phyloP scores from a whole-genome alignment of 2,888 invertebrate species.

The Tiliacea aurago region DNA sequence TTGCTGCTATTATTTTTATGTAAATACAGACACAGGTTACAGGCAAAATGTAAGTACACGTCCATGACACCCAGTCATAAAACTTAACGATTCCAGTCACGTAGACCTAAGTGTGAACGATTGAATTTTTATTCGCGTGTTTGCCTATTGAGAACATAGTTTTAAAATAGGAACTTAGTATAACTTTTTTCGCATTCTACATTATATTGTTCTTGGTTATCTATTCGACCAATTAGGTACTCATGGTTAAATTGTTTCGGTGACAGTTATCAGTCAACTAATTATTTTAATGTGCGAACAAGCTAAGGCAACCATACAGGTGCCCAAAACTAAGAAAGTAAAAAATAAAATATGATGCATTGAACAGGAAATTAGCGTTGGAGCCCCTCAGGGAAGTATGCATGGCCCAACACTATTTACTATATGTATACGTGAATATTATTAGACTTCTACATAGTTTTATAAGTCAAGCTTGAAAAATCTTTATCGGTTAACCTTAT shows the following conservation, averaged over 20 bases:
- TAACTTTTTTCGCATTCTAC: slow-evolving; percentile 10
- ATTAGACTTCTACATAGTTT: not conserved
- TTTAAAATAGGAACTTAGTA: slow-evolving; percentile 37
- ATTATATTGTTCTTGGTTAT: slow-evolving; percentile 7
- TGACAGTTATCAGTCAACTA: slow-evolving; percentile 2
- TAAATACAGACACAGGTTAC: slow-evolving; percentile 48
- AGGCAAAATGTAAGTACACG: slow-evolving; percentile 44
- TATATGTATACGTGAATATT: not conserved
- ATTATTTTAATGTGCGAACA: not conserved
- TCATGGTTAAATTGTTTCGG: slow-evolving; percentile 5
- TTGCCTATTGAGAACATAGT: slow-evolving; percentile 64
- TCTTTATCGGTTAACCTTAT: slow-evolving; percentile 10
- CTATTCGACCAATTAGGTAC: slow-evolving; percentile 14
- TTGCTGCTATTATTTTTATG: slow-evolving; percentile 55
- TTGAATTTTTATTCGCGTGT: slow-evolving; percentile 69
- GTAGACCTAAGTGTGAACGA: slow-evolving; percentile 68
- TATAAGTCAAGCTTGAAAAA: not conserved
- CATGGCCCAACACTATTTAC: not conserved
- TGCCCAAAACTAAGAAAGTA: not conserved
- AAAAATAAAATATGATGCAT: not conserved
- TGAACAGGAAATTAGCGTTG: not conserved
- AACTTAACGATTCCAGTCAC: slow-evolving; percentile 69
- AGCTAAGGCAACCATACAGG: not conserved
- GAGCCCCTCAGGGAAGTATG: not conserved
- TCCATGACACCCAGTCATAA: slow-evolving; percentile 70